A percentile compares a stretch with the other conserved stretches of the same genome.
Evolutionary conservation across 30 jellyfish, hydroid and myxozoan species (phyloP).

Genomic region (Aurelia coerulea): DNA sequence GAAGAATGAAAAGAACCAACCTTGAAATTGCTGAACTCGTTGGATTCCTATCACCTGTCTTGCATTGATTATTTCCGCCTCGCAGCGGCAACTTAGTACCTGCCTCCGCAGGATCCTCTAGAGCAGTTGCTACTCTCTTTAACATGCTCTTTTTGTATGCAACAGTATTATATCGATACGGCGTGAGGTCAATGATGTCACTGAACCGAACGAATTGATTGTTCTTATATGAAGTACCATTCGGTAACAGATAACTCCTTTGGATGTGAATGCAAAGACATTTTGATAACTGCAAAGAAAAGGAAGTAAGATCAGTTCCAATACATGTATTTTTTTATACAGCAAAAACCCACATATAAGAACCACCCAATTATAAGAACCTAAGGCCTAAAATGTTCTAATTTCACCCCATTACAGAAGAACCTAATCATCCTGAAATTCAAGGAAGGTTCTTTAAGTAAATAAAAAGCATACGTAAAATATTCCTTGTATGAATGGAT

Average conservation of each 20-base stretch:
- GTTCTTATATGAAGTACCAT: conserved; percentile 69
- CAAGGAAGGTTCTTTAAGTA: too few species aligned
- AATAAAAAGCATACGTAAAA: too few species aligned
- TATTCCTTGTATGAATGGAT: too few species aligned
- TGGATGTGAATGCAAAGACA: conserved; percentile 85
- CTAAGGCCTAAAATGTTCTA: too few species aligned
- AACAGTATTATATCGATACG: conserved; percentile 60
- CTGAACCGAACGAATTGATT: conserved; percentile 70
- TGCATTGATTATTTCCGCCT: conserved; percentile 34
- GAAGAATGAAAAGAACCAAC: too few species aligned
- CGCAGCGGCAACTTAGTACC: conserved; percentile 15
- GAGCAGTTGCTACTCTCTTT: neutral
- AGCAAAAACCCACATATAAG: too few species aligned
- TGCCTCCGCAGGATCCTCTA: neutral
- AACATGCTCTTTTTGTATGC: conserved; percentile 16
- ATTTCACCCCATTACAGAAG: too few species aligned
- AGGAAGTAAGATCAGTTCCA: neutral
- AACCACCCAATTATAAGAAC: too few species aligned
- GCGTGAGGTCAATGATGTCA: conserved; percentile 72
- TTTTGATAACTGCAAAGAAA: conserved; percentile 69
- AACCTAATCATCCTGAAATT: too few species aligned
- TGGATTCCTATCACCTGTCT: neutral
- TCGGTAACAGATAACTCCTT: conserved; percentile 57
- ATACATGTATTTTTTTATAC: too few species aligned
- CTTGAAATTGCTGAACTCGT: neutral